A percentile compares a stretch with the other conserved stretches of the same genome.
These are phyloP conservation scores for Drymonia ruficornis DNA, from an alignment of 2,888 invertebrate species.

Conservation along the genomic window DNA sequence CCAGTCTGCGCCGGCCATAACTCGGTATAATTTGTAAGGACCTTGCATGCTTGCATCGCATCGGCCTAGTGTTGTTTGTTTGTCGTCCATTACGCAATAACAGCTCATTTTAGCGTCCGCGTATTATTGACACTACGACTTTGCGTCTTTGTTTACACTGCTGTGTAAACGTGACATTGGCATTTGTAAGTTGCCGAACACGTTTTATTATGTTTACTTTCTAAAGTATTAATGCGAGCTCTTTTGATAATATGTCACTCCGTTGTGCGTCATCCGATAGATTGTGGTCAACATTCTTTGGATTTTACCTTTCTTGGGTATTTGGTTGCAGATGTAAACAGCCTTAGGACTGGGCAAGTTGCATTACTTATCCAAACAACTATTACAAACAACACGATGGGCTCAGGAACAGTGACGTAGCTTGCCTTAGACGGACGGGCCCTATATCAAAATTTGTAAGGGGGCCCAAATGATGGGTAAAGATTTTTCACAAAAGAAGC, in stretches of 20 bases:
- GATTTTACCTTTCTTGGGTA: background rate
- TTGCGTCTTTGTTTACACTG: conserved; percentile 27
- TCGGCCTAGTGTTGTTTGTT: conserved; percentile 6
- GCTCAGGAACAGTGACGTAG: too few relatives aligned
- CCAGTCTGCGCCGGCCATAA: too few relatives aligned
- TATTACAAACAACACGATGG: too few relatives aligned
- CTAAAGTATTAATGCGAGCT: background rate
- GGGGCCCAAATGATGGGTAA: too few relatives aligned
- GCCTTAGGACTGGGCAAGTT: background rate
- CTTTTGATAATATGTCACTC: background rate
- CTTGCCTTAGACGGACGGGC: too few relatives aligned
- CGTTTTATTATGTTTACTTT: conserved; percentile 7
- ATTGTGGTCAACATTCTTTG: background rate
- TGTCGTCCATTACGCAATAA: conserved; percentile 1
- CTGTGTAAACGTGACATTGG: conserved; percentile 37
- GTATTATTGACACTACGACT: conserved; percentile 31
- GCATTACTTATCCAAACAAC: too few relatives aligned
- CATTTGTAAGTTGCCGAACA: conserved; percentile 23
- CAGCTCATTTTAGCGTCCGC: conserved; percentile 33
- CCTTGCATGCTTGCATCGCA: conserved; percentile 43
- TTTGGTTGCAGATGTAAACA: background rate
- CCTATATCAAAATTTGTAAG: too few relatives aligned
- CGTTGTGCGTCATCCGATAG: conserved; percentile 2
- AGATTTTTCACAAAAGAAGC: too few relatives aligned
- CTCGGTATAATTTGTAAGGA: conserved; percentile 36